These are phyloP conservation scores for Simalia tracyae DNA, from an alignment of 2,797 vertebrate species.

Conservation along the genomic window DNA sequence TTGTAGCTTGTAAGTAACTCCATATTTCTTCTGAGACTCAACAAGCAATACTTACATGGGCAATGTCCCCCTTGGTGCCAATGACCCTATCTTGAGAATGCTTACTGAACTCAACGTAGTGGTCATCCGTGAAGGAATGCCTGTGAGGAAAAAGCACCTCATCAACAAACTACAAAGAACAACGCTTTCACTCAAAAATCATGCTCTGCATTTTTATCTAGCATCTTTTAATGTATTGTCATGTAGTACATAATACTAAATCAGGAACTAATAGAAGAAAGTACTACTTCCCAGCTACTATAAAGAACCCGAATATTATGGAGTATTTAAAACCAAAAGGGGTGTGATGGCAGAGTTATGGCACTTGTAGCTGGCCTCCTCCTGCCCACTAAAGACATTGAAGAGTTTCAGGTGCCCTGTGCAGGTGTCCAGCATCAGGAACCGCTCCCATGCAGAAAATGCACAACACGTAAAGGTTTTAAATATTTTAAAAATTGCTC, in stretches of 20 bases:
- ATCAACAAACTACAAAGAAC: slow-evolving; percentile 27
- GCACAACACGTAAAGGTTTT: slow-evolving; percentile 90
- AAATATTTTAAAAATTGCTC: background rate
- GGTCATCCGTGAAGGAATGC: slow-evolving; percentile 97
- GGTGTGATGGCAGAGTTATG: slow-evolving; percentile 97
- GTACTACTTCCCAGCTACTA: background rate
- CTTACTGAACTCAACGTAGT: slow-evolving; percentile 99
- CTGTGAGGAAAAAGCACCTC: slow-evolving; percentile 71
- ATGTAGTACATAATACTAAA: background rate
- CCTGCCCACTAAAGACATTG: slow-evolving; percentile 97
- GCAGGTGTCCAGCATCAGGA: slow-evolving; percentile 97
- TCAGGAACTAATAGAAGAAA: background rate
- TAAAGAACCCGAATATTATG: background rate
- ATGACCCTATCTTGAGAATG: slow-evolving; percentile 98
- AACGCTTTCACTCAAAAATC: background rate
- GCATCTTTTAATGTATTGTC: no score
- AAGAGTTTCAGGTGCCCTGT: slow-evolving; percentile 97
- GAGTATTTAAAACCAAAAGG: slow-evolving; percentile 35
- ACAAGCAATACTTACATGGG: slow-evolving; percentile 80
- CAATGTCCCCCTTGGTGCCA: slow-evolving; percentile 95
- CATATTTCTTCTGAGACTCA: slow-evolving; percentile 11
- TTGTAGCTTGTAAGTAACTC: background rate
- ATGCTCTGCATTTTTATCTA: background rate
- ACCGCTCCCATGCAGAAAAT: slow-evolving; percentile 95
- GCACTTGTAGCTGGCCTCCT: slow-evolving; percentile 97